phyloP scores from a whole-genome alignment of 1,140 invertebrate species.

The Parasteatoda tepidariorum region DNA sequence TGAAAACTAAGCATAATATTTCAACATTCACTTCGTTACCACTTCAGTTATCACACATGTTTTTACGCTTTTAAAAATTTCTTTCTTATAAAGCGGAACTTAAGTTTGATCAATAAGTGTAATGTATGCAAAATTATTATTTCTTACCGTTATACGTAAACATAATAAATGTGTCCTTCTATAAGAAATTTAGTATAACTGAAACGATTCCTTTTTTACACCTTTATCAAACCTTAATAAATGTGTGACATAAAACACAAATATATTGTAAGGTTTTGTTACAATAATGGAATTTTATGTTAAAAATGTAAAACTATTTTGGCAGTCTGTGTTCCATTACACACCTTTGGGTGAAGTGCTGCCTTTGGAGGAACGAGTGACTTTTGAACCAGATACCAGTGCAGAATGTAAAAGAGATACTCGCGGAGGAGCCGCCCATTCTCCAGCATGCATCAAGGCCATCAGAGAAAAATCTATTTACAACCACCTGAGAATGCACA shows the following conservation, averaged over 20 bases:
- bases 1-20: no score
- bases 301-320: background rate
- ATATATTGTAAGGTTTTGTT: background rate
- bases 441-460: slow-evolving; percentile 6
- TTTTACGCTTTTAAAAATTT: no score
- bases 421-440: background rate
- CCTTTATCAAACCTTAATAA: background rate
- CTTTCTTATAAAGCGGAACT: no score
- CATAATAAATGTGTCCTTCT: no score
- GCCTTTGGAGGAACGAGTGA: background rate
- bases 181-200: background rate
- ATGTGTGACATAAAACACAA: background rate
- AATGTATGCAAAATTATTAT: no score
- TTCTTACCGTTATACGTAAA: no score
- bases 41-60: no score
- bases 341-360: background rate
- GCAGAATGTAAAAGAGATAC: slow-evolving; percentile 5
- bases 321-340: background rate
- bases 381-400: slow-evolving; percentile 25
- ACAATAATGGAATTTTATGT: background rate
- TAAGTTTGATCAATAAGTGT: no score
- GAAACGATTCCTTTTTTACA: background rate
- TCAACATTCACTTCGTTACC: no score
- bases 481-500: background rate
- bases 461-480: slow-evolving; percentile 24